Percentiles rank a stretch among this genome's conserved stretches.
Evolutionary conservation across 2,113 vertebrate species (phyloP).

Genomic region (Muscicapa adusta): DNA sequence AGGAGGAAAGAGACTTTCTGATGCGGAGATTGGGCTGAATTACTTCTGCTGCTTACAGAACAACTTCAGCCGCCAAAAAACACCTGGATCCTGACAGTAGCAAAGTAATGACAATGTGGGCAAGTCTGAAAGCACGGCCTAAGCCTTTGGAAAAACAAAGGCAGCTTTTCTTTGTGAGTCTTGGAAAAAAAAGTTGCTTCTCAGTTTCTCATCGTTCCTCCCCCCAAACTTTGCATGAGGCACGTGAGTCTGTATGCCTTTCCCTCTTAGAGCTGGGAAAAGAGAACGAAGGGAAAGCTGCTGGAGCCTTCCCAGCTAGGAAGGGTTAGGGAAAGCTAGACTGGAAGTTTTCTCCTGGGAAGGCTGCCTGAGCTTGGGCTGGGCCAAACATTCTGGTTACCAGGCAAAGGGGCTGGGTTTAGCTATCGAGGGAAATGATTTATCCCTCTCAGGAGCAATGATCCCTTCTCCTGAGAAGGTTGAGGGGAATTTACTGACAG

Average conservation of each 20-base stretch:
- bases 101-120: neutral
- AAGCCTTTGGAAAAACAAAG: neutral
- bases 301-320: neutral
- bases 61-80: neutral
- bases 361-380: neutral
- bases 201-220: neutral
- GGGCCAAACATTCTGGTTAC: neutral
- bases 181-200: neutral
- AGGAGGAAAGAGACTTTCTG: neutral
- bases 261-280: neutral
- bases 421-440: neutral
- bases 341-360: neutral
- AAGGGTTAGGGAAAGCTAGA: neutral
- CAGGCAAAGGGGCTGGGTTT: neutral
- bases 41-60: neutral
- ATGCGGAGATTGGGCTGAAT: neutral
- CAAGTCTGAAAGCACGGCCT: neutral
- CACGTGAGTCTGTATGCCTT: rapidly evolving
- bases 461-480: constrained; percentile 19
- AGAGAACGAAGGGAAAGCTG: neutral
- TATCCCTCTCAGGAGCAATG: constrained; percentile 6
- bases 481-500: constrained; percentile 42
- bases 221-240: neutral
- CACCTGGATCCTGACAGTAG: neutral
- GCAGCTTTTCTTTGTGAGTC: neutral